Evolutionary conservation across 2,797 vertebrate genomes (phyloP).

Genomic region (Enteromius unitaeniatus): DNA sequence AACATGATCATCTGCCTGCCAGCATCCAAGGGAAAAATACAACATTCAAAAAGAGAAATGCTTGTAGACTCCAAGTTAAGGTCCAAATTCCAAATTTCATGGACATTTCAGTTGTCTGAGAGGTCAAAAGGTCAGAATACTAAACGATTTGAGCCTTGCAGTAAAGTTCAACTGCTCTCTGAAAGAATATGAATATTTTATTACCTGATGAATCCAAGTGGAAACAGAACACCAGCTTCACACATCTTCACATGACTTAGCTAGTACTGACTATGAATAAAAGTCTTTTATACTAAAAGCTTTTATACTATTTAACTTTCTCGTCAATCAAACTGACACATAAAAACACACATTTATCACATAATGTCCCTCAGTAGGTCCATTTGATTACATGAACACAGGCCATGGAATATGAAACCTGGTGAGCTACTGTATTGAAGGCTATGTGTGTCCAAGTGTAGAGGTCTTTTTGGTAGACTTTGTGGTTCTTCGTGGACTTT

Average conservation of each 20-base stretch:
- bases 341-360: background rate
- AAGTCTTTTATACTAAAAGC: background rate
- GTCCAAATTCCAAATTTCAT: slow-evolving; percentile 4
- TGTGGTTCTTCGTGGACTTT: background rate
- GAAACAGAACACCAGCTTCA: slow-evolving; percentile 57
- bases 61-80: background rate
- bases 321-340: background rate
- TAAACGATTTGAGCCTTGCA: background rate
- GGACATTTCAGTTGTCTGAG: background rate
- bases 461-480: background rate
- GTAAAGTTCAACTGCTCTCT: background rate
- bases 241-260: background rate
- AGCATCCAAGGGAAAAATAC: background rate
- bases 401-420: slow-evolving; percentile 73
- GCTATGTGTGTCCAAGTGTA: background rate
- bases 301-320: background rate
- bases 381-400: slow-evolving; percentile 63
- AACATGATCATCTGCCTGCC: background rate
- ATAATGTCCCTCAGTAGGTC: slow-evolving; percentile 54
- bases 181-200: slow-evolving; percentile 66
- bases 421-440: slow-evolving; percentile 67
- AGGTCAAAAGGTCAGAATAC: slow-evolving; percentile 20
- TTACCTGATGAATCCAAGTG: slow-evolving; percentile 56
- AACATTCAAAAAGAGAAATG: background rate
- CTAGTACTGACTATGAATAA: background rate